Evolutionary conservation across 2,888 invertebrate species (phyloP).

Genomic region (Linnaemya tessellans): DNA sequence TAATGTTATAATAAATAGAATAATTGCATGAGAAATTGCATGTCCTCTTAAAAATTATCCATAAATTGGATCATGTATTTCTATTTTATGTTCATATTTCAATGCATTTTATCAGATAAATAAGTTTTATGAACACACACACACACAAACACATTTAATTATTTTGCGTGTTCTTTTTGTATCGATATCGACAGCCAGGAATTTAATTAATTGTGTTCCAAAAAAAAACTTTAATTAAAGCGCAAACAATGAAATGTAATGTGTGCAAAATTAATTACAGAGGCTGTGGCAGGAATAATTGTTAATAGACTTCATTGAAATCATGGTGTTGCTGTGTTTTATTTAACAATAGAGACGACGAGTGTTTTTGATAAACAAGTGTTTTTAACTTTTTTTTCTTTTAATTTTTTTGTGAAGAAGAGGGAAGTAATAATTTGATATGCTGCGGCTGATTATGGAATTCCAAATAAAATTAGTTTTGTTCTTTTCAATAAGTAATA

Average conservation of each 20-base stretch:
- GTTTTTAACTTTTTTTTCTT: too few species aligned
- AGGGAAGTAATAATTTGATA: slow-evolving; percentile 14
- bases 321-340: neutral
- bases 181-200: neutral
- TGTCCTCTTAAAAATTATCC: too few species aligned
- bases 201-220: neutral
- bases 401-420: neutral
- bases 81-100: too few species aligned
- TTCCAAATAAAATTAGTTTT: slow-evolving; percentile 14
- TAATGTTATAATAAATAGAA: too few species aligned
- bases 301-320: neutral
- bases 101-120: neutral
- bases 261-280: slow-evolving; percentile 20
- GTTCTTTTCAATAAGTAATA: too few species aligned
- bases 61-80: too few species aligned
- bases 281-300: neutral
- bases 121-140: neutral
- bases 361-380: slow-evolving; percentile 16
- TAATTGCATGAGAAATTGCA: too few species aligned
- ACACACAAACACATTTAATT: neutral
- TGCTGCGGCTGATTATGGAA: neutral
- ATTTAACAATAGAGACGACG: neutral
- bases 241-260: neutral
- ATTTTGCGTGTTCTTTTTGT: too few species aligned
- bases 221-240: slow-evolving; percentile 24